phyloP scores from a whole-genome alignment of 2,113 vertebrate species.

The Chaenocephalus aceratus region DNA sequence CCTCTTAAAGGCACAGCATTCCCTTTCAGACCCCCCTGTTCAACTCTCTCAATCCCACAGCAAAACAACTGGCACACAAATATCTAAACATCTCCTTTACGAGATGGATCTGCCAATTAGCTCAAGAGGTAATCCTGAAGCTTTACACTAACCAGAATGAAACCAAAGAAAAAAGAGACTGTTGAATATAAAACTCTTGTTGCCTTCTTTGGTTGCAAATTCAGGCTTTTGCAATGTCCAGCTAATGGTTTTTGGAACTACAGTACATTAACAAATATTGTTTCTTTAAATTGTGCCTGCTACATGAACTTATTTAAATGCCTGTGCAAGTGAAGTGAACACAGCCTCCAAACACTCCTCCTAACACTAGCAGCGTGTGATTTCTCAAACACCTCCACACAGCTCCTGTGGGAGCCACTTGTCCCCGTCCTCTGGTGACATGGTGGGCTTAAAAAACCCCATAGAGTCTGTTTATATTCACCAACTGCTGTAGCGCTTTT shows the following conservation, averaged over 20 bases:
- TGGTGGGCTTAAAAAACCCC: conserved; percentile 77
- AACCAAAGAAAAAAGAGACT: conserved; percentile 50
- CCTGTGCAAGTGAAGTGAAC: conserved; percentile 20
- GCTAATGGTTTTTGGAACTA: background rate
- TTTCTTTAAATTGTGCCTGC: conserved; percentile 21
- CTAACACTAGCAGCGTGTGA: conserved; percentile 47
- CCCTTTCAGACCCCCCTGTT: conserved; percentile 64
- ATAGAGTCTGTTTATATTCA: conserved; percentile 80
- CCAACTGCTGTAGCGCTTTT: conserved; percentile 81
- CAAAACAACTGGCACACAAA: conserved; percentile 82
- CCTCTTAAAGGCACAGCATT: conserved; percentile 87
- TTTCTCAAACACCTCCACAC: conserved; percentile 58
- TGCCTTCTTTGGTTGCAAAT: conserved; percentile 31
- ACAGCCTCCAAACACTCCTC: conserved; percentile 37
- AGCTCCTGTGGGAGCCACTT: conserved; percentile 64
- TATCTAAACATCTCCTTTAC: conserved; percentile 79
- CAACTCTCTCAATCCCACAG: conserved; percentile 69
- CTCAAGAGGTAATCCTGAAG: conserved; percentile 71
- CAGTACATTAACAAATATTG: conserved; percentile 2
- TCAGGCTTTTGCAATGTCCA: background rate
- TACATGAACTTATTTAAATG: conserved; percentile 29
- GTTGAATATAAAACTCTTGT: conserved; percentile 37
- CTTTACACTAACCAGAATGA: conserved; percentile 73
- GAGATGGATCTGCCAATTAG: conserved; percentile 70
- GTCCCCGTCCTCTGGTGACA: conserved; percentile 66